Evolutionary conservation across 2,113 vertebrate species (phyloP).

Genomic region (Oryzias javanicus): DNA sequence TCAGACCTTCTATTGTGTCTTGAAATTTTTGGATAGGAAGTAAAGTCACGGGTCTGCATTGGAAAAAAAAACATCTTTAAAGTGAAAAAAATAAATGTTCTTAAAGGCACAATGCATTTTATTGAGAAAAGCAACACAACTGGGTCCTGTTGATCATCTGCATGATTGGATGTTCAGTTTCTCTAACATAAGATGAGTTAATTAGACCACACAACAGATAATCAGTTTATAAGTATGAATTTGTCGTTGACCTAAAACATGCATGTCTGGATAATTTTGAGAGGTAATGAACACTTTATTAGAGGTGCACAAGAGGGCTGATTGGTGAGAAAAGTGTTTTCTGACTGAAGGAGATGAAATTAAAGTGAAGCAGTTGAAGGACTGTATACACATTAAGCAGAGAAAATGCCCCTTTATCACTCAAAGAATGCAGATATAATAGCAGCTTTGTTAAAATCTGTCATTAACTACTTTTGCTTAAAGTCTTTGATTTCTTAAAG

Average conservation of each 20-base stretch:
- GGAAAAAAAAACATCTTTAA: constrained; percentile 55
- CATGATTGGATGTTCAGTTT: no score
- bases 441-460: no score
- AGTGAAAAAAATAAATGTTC: constrained; percentile 5
- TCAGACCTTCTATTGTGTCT: constrained; percentile 81
- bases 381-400: constrained; percentile 2
- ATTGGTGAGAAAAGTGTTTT: constrained; percentile 42
- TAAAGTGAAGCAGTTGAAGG: constrained; percentile 45
- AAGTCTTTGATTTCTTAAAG: no score
- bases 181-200: no score
- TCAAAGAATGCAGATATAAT: no score
- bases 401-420: no score
- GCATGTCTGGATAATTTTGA: not conserved
- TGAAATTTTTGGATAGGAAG: constrained; percentile 86
- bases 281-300: not conserved
- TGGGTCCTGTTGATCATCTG: no score
- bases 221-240: no score
- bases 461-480: no score
- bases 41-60: constrained; percentile 84
- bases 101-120: constrained; percentile 1
- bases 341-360: constrained; percentile 47
- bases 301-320: constrained; percentile 19
- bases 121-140: not conserved
- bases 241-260: not conserved
- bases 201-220: no score